phyloP scores from a whole-genome alignment of 1,140 invertebrate species.

The Zaprionus capensis region DNA sequence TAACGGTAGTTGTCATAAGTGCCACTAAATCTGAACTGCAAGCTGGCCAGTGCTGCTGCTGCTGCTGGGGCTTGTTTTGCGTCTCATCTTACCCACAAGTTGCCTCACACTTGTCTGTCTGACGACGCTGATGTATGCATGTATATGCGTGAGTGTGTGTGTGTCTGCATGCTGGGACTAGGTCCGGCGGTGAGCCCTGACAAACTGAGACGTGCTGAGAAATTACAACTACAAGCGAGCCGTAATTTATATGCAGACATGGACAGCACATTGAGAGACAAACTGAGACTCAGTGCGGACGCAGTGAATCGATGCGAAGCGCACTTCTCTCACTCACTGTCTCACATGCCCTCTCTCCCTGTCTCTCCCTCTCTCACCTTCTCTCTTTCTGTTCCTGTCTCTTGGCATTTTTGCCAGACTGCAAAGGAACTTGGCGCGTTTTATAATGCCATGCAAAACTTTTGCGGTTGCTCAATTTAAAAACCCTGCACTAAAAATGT shows the following conservation, averaged over 20 bases:
- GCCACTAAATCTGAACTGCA: slow-evolving; percentile 72
- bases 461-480: slow-evolving; percentile 80
- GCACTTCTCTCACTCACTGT: slow-evolving; percentile 38
- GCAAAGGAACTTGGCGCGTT: slow-evolving; percentile 19
- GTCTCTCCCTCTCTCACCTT: not conserved
- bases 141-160: slow-evolving; percentile 52
- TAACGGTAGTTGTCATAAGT: slow-evolving; percentile 59
- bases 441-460: slow-evolving; percentile 78
- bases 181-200: slow-evolving; percentile 38
- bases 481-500: slow-evolving; percentile 75
- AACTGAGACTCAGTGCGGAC: slow-evolving; percentile 23
- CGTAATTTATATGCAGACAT: slow-evolving; percentile 80
- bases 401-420: slow-evolving; percentile 18
- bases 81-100: slow-evolving; percentile 24
- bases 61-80: slow-evolving; percentile 25
- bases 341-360: no score
- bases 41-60: slow-evolving; percentile 33
- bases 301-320: slow-evolving; percentile 50
- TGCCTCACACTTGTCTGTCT: slow-evolving; percentile 57
- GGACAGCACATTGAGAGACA: slow-evolving; percentile 72
- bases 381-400: not conserved
- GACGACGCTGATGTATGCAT: slow-evolving; percentile 67
- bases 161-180: not conserved
- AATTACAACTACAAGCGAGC: slow-evolving; percentile 75
- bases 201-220: slow-evolving; percentile 72